These are phyloP conservation scores for Parambassis ranga DNA, from an alignment of 2,797 vertebrate genomes.

Conservation along the genomic window DNA sequence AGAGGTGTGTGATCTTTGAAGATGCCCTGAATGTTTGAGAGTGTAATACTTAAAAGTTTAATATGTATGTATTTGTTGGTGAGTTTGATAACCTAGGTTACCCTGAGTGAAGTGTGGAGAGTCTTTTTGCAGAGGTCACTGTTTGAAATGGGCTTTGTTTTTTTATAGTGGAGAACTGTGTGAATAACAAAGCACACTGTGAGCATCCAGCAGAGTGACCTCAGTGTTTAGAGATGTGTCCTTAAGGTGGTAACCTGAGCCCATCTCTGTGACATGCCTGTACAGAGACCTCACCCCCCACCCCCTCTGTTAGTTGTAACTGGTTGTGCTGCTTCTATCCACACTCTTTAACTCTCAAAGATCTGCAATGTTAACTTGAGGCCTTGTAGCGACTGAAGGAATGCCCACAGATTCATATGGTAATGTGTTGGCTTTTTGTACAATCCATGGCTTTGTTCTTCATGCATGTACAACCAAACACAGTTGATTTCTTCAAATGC, in stretches of 20 bases:
- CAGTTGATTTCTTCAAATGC: constrained; percentile 63
- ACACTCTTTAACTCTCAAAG: constrained; percentile 16
- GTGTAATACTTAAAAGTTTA: not conserved
- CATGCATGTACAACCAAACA: constrained; percentile 52
- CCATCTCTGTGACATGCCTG: constrained; percentile 52
- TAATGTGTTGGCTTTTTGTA: constrained; percentile 62
- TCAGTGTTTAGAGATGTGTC: constrained; percentile 27
- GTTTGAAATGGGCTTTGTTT: not conserved
- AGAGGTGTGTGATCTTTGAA: no score
- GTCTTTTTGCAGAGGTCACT: not conserved
- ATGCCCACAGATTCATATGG: constrained; percentile 63
- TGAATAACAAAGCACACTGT: not conserved
- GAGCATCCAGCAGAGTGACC: constrained; percentile 13
- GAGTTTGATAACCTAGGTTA: not conserved
- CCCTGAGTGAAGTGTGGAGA: not conserved
- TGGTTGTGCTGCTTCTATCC: constrained; percentile 22
- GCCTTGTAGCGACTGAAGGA: constrained; percentile 41
- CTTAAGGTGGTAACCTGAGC: constrained; percentile 58
- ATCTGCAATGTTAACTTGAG: constrained; percentile 41
- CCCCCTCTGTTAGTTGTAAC: constrained; percentile 23
- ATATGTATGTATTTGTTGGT: not conserved
- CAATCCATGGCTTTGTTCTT: constrained; percentile 70
- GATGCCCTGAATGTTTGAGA: not conserved
- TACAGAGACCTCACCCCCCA: constrained; percentile 23
- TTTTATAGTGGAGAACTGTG: not conserved